phyloP scores from a whole-genome alignment of 2,113 vertebrate species.

The Australoheros scitulus region DNA sequence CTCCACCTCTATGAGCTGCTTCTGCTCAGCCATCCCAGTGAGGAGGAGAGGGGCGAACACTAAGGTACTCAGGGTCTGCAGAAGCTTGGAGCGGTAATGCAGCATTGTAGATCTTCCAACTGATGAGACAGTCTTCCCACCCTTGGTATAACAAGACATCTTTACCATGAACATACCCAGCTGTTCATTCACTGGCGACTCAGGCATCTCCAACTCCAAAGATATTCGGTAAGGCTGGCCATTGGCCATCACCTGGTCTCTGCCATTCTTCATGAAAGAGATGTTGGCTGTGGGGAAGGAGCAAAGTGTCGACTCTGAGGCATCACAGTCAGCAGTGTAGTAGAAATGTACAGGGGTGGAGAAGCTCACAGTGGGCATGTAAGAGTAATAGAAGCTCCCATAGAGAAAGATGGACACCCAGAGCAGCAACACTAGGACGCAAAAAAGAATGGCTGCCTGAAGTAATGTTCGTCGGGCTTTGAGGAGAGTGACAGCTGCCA shows the following conservation, averaged over 20 bases:
- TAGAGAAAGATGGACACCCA: conserved; percentile 93
- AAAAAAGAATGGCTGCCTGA: conserved; percentile 85
- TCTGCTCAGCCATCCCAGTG: conserved; percentile 85
- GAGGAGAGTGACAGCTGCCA: conserved; percentile 80
- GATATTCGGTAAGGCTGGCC: conserved; percentile 88
- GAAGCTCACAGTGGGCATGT: conserved; percentile 92
- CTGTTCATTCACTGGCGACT: conserved; percentile 87
- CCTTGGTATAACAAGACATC: conserved; percentile 85
- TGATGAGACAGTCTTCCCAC: conserved; percentile 80
- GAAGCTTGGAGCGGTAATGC: conserved; percentile 87
- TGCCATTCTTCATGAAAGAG: conserved; percentile 85
- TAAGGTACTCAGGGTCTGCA: conserved; percentile 84
- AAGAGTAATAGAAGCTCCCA: conserved; percentile 93
- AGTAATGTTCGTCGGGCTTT: conserved; percentile 85
- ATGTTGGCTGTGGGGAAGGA: conserved; percentile 90
- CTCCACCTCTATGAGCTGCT: conserved; percentile 88
- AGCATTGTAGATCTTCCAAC: conserved; percentile 88
- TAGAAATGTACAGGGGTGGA: conserved; percentile 86
- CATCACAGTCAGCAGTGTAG: conserved; percentile 86
- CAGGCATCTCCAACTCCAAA: conserved; percentile 87
- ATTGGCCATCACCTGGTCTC: conserved; percentile 86
- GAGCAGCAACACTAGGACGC: conserved; percentile 84
- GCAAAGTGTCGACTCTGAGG: conserved; percentile 77
- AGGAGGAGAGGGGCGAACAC: conserved; percentile 85
- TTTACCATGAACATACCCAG: conserved; percentile 92